Evolutionary conservation across 2,113 vertebrate genomes (phyloP).

Genomic region (Burhinus oedicnemus): DNA sequence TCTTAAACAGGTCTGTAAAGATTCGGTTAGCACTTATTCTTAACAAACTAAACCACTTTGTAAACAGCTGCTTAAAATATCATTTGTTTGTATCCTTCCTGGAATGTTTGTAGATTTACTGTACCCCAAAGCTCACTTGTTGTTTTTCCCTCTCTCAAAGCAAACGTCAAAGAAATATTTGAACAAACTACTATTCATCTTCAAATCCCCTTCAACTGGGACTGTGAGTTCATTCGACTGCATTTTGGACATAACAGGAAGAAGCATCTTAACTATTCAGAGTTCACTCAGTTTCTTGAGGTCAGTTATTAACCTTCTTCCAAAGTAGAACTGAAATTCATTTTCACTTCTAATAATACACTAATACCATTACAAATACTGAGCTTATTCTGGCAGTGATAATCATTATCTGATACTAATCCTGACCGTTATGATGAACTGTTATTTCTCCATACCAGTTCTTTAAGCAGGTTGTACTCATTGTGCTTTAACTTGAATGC

Average conservation of each 20-base stretch:
- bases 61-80: conserved; percentile 64
- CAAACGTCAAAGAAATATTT: conserved; percentile 96
- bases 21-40: conserved; percentile 64
- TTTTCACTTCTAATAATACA: background rate
- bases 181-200: conserved; percentile 93
- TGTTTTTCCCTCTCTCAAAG: conserved; percentile 79
- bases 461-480: background rate
- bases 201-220: conserved; percentile 98
- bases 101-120: conserved; percentile 57
- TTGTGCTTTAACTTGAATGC: background rate
- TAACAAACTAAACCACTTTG: conserved; percentile 55
- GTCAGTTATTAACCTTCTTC: conserved; percentile 73
- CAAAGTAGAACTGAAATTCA: background rate
- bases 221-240: conserved; percentile 95
- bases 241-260: conserved; percentile 94
- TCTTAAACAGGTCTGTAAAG: conserved; percentile 56
- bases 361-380: background rate
- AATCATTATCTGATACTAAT: background rate
- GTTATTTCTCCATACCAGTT: background rate
- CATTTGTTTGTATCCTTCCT: conserved; percentile 62
- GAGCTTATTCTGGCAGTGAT: background rate
- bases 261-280: conserved; percentile 91
- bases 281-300: conserved; percentile 97
- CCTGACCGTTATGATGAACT: background rate
- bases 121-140: conserved; percentile 28